Conservation (phyloP, 2,113 vertebrate genomes). For the Holacanthus passer region DNA sequence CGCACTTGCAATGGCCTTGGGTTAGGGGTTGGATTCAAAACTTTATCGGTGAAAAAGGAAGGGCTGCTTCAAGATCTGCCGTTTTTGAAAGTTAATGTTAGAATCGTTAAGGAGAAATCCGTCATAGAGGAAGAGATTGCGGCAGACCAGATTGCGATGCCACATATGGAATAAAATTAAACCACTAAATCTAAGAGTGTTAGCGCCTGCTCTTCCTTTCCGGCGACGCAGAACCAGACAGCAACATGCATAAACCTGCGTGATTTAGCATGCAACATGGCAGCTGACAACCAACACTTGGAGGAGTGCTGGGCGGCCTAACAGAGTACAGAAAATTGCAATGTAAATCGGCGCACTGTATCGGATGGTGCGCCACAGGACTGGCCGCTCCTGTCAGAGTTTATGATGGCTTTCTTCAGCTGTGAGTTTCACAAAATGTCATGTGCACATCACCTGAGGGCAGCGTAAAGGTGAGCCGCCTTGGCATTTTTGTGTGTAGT, state of each 20-base stretch:
- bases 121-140: neutral
- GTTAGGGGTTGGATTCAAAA: neutral
- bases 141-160: neutral
- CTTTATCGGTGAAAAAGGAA: neutral
- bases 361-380: slow-evolving; percentile 13
- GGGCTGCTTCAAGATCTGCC: neutral
- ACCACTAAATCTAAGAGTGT: neutral
- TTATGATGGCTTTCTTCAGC: slow-evolving; percentile 37
- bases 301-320: slow-evolving; percentile 1
- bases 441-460: slow-evolving; percentile 5
- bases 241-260: slow-evolving; percentile 6
- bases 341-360: slow-evolving; percentile 6
- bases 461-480: slow-evolving; percentile 15
- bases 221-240: neutral
- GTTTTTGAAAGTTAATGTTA: neutral
- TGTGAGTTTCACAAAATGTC: slow-evolving; percentile 44
- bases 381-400: slow-evolving; percentile 43
- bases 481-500: slow-evolving; percentile 16
- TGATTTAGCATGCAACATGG: slow-evolving; percentile 4
- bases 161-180: slow-evolving; percentile 9
- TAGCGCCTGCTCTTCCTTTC: neutral
- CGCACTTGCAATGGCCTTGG: neutral
- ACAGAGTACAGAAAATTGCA: slow-evolving; percentile 21
- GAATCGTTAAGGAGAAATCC: neutral
- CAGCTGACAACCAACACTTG: slow-evolving; percentile 29